Evolutionary conservation across 2,888 invertebrate species (phyloP), one percentile per base, ranked within the genome.

Genomic region (Muscina levida): DNA sequence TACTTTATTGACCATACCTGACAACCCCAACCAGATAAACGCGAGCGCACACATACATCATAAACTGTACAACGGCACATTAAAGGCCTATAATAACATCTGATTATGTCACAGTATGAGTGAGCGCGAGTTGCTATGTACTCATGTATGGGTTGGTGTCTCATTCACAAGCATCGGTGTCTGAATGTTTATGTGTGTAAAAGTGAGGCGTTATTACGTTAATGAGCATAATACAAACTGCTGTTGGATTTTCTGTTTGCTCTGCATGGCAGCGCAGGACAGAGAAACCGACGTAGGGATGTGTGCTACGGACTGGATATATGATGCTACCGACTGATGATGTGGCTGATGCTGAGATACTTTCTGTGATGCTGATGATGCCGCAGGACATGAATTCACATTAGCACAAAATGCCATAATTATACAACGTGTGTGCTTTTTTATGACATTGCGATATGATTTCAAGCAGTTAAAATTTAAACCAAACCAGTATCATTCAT

Each of bases 361-460:
- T 65, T 4, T 8, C 65, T 17, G 39, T 56, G 68, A 75, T 76
- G 59, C 77, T 74, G 68, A 78, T 78, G 79, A 78, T 78, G 87
- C 87, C 86, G 85, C 83, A 84, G 86, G 87, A 85, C 84, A 85
- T 84, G 85, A 84, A 86, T 86, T 87, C 87, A 87, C 87, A 87
- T 87, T 87, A 87, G 86, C 87, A 86, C 85, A 86, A 85, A 81
- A 87, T 86, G 86, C 88, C 84, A 85, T 87, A 87, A 87, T 87
- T 87, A 87, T 85, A 84, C 86, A 85, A 85, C 86, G 77, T 68
- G 44, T 76, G 44, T 76, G 24, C n/a, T 62, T 72, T 74, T 76
- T 71, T 74, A 77, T 81, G 81, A 75, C 81, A 81, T 57, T 81
- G 77, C 74, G 81, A 77, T 77, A 77, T 75, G 77, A 81, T 75